Evolutionary conservation across 2,797 vertebrate genomes (phyloP), one percentile per base, ranked within the genome.

Genomic region (Crocodylus rhombifer): DNA sequence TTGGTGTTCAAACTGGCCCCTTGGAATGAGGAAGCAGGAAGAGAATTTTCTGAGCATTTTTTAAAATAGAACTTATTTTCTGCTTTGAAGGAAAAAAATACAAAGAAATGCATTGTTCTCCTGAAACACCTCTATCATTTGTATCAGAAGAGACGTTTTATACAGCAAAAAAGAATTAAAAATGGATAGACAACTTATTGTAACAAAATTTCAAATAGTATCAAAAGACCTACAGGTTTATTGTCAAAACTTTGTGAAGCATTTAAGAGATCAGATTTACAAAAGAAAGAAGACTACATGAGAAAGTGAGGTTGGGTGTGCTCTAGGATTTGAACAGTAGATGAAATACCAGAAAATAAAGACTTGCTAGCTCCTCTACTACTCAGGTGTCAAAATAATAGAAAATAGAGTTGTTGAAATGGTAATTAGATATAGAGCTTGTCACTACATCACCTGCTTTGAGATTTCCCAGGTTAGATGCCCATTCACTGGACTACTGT

Each of bases 151-250:
- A 89, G 80, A 84, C 74, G 61, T n/a, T 76, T 86, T 65, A 28
- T 36, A 23, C 64, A 87, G 42, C 74, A n/a, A 77, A 86, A 77
- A 64, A 57, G 62, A 80, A 80, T 61, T 75, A 78, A 88, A 90
- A 87, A 33, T 14, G 64, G 61, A 80, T 86, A 89, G 36, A 33
- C 23, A 62, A 80, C 25, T 20, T 42, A 58, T 86, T 81, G 79
- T 81, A 79, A 88, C 12, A 94, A 80, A 93, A 91, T 83, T 92
- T 89, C 76, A 91, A 11, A 26, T 67, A 88, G 26, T 60, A 36
- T 82, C 74, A 84, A 64, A 65, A 85, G 65, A 77, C 69, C 77
- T 82, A n/a, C 55, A 65, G 76, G n/a, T 87, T 78, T 84, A 13
- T 91, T 75, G 56, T 80, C 93, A 79, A 88, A 89, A 80, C 79